Base-by-base conservation (phyloP, 2,888 invertebrate genomes). In the Pemphredon lugubris region DNA sequence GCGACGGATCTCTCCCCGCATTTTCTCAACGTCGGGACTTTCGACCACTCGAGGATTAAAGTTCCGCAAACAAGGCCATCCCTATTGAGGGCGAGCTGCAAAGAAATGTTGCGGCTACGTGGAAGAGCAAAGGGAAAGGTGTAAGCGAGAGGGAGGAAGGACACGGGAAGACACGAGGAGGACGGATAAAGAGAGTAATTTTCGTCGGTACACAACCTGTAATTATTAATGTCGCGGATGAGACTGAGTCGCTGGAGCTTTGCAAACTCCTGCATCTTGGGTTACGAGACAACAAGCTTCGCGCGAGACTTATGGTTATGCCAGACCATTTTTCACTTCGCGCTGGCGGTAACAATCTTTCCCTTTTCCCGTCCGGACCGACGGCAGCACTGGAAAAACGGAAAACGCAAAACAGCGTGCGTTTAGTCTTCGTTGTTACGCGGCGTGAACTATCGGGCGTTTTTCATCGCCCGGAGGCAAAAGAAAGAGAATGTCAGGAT, bases 151-250 rank as follows among this genome's bases (percentile, higher is more conserved):
- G 20, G 42, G 39, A 57, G 20, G 51, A 32, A 57, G 59, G 57
- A 54, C 48, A 45, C 26, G 7, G 20, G 55, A 32, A 57, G 59
- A 54, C 48, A 40, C 26, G 57, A 76, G 57, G 63, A 26, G 58
- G 74, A 68, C 75, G 73, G 80, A 84, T 83, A 84, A 83, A 81
- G 84, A 74, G 81, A 79, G 84, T 84, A 84, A 85, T 85, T 85
- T 85, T 82, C 83, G 78, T 77, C 50, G 77, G 81, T 80, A 84
- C 81, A 85, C 85, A 84, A 75, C 67, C 73, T 54, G 82, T 81
- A 84, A 84, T 86, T 86, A 86, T 86, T 86, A 83, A 85, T 81
- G 82, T 67, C 75, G 69, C 68, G 77, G 80, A 76, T 75, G 77
- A 72, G 58, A 37, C 68, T 26, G 55, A 51, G 74, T 58, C 61